Conservation (phyloP, 2,113 vertebrate species). For the Lethenteron camtschaticum region DNA sequence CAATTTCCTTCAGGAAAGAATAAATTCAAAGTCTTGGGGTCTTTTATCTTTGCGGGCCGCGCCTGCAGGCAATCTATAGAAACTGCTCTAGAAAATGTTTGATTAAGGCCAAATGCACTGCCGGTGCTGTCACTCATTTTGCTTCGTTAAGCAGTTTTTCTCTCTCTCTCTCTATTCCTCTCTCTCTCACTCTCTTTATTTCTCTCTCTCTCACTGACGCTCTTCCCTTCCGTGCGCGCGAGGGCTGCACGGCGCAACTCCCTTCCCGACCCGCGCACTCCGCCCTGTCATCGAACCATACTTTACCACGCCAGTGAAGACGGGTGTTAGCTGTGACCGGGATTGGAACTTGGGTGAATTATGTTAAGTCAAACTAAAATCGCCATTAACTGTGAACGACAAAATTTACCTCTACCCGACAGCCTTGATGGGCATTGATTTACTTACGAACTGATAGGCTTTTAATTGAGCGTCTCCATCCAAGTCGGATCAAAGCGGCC, state of each 20-base stretch:
- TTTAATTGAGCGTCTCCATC: constrained; percentile 99
- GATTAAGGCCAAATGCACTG: constrained; percentile 4
- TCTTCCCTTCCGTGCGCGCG: too few relatives aligned
- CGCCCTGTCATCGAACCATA: too few relatives aligned
- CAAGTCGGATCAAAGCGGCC: constrained; percentile 90
- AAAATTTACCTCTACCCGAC: constrained; percentile 18
- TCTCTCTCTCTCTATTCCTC: too few relatives aligned
- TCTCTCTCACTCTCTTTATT: too few relatives aligned
- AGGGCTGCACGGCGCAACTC: too few relatives aligned
- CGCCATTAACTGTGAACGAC: too few relatives aligned
- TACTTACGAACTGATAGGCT: constrained; percentile 97
- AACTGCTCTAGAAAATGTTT: background rate
- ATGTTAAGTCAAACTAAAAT: too few relatives aligned
- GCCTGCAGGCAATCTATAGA: constrained; percentile 6
- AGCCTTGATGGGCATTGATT: constrained; percentile 97
- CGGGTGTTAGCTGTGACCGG: too few relatives aligned
- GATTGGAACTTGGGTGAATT: too few relatives aligned
- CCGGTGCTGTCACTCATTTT: background rate
- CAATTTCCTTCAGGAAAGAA: constrained; percentile 4
- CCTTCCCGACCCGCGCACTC: too few relatives aligned
- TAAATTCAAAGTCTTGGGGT: constrained; percentile 2
- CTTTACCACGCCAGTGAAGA: too few relatives aligned
- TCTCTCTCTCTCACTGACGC: too few relatives aligned
- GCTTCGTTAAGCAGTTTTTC: background rate
- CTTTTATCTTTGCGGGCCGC: background rate